phyloP scores from a whole-genome alignment of 1,140 invertebrate species.

The Meteorus sp. region DNA sequence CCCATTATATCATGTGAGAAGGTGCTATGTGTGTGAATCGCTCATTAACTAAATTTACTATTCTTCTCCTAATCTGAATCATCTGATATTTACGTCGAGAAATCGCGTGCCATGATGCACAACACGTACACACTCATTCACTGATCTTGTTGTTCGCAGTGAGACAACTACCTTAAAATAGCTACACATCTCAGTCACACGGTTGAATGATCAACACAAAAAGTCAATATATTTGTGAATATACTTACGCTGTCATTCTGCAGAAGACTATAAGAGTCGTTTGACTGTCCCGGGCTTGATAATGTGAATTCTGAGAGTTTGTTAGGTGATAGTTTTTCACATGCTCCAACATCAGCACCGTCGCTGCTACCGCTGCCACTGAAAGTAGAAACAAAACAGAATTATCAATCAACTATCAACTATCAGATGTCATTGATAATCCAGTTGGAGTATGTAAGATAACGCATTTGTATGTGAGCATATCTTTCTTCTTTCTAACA shows the following conservation, averaged over 20 bases:
- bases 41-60: not conserved
- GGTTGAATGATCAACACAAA: not conserved
- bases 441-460: too few species aligned
- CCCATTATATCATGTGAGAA: too few species aligned
- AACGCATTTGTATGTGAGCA: too few species aligned
- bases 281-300: conserved; percentile 53
- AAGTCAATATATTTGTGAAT: too few species aligned
- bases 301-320: conserved; percentile 54
- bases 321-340: conserved; percentile 53
- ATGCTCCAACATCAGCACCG: conserved; percentile 50
- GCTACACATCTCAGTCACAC: not conserved
- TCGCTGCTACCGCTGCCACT: conserved; percentile 57
- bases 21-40: too few species aligned
- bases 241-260: conserved; percentile 51
- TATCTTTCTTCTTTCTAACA: not conserved
- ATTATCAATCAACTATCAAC: conserved; percentile 23
- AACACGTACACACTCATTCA: not conserved
- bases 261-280: conserved; percentile 51
- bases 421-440: too few species aligned
- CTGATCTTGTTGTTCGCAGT: not conserved
- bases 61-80: too few species aligned
- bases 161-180: not conserved
- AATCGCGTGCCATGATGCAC: not conserved
- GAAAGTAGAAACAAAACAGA: conserved; percentile 38
- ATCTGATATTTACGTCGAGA: too few species aligned